Conservation (phyloP, 1,140 invertebrate genomes). For the Orchesella cincta region DNA sequence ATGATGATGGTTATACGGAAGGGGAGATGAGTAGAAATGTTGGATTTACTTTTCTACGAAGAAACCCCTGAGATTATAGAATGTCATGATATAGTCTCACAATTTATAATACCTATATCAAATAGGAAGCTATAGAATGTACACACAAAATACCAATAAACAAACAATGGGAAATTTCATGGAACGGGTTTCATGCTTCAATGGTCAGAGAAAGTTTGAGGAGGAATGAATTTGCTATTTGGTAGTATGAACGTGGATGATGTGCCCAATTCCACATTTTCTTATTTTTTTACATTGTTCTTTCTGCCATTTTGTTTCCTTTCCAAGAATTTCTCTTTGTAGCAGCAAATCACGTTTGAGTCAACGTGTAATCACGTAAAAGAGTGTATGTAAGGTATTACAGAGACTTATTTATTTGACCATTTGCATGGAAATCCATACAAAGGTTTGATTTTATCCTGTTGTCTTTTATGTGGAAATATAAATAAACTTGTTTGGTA, state of each 20-base stretch:
- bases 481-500: neutral
- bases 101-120: too few relatives aligned
- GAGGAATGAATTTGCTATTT: neutral
- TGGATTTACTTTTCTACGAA: too few relatives aligned
- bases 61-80: too few relatives aligned
- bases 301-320: neutral
- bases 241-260: neutral
- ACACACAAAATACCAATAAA: neutral
- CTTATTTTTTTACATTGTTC: conserved; percentile 1
- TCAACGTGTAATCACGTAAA: conserved; percentile 21
- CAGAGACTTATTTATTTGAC: neutral
- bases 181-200: neutral
- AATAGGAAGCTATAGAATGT: too few relatives aligned
- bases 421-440: neutral
- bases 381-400: neutral
- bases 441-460: neutral
- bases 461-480: neutral
- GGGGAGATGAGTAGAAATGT: too few relatives aligned
- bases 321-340: neutral
- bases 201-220: neutral
- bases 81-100: too few relatives aligned
- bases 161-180: neutral
- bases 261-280: neutral
- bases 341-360: conserved; percentile 11
- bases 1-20: too few relatives aligned